Percentiles rank a stretch among this genome's conserved stretches.
These are phyloP conservation scores for Timema podura DNA, from an alignment of 2,888 invertebrate genomes.

Conservation along the genomic window DNA sequence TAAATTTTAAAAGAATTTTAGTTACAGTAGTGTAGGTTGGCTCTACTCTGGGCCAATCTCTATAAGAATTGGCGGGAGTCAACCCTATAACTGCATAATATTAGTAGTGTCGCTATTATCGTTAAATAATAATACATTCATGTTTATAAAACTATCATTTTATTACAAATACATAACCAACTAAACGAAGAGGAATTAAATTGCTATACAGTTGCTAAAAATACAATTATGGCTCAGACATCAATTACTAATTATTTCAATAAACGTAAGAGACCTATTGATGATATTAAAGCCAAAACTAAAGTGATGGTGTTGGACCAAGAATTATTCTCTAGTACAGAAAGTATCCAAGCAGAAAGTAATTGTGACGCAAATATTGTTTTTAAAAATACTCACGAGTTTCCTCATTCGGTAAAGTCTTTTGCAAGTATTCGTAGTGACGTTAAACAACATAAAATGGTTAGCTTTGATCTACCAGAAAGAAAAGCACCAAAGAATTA, in stretches of 20 bases:
- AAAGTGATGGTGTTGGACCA: conserved; percentile 49
- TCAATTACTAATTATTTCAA: conserved; percentile 71
- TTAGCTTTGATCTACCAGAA: conserved; percentile 11
- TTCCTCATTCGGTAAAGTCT: neutral
- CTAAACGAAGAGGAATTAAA: too few species aligned
- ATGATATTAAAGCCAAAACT: conserved; percentile 54
- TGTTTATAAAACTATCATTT: too few species aligned
- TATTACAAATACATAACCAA: too few species aligned
- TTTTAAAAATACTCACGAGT: neutral
- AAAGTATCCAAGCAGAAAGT: neutral
- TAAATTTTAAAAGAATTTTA: too few species aligned
- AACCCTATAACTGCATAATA: too few species aligned
- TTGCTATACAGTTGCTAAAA: too few species aligned
- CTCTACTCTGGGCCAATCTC: too few species aligned
- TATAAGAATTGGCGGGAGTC: too few species aligned
- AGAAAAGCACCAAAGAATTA: neutral
- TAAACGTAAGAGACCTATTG: conserved; percentile 69
- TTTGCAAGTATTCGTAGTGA: neutral
- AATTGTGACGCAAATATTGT: neutral
- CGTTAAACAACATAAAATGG: neutral
- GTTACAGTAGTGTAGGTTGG: too few species aligned
- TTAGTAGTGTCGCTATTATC: too few species aligned
- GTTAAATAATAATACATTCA: too few species aligned
- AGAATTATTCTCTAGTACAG: conserved; percentile 16
- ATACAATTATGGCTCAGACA: conserved; percentile 66